phyloP scores from a whole-genome alignment of 2,797 vertebrate genomes.

The Trachurus trachurus region DNA sequence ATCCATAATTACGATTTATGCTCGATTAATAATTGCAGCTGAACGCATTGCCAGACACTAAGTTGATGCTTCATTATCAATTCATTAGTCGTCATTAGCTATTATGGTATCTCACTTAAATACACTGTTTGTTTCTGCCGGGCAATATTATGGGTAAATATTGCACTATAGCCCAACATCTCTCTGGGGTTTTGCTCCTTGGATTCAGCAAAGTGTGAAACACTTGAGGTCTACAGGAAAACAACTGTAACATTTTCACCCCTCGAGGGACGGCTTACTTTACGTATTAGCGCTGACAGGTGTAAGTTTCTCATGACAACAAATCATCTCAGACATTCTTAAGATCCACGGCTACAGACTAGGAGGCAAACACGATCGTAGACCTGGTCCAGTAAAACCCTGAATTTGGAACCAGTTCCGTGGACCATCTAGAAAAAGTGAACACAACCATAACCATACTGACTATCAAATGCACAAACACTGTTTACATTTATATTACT shows the following conservation, averaged over 20 bases:
- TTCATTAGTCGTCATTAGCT: slow-evolving; percentile 76
- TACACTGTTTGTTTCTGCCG: slow-evolving; percentile 44
- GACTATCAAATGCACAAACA: neutral
- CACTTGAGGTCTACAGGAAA: slow-evolving; percentile 50
- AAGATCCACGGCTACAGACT: slow-evolving; percentile 6
- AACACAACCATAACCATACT: neutral
- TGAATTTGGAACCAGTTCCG: neutral
- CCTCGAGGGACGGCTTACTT: slow-evolving; percentile 55
- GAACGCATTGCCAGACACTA: slow-evolving; percentile 48
- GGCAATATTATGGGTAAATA: slow-evolving; percentile 46
- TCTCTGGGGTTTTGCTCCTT: slow-evolving; percentile 43
- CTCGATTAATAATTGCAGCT: slow-evolving; percentile 79
- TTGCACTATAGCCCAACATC: slow-evolving; percentile 36
- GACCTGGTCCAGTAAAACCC: neutral
- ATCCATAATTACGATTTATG: slow-evolving; percentile 78
- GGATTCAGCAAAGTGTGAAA: slow-evolving; percentile 49
- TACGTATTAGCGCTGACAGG: slow-evolving; percentile 71
- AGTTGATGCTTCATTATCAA: slow-evolving; percentile 76
- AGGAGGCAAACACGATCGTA: slow-evolving; percentile 3
- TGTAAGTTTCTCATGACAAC: slow-evolving; percentile 52
- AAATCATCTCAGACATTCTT: slow-evolving; percentile 43
- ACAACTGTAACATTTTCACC: slow-evolving; percentile 65
- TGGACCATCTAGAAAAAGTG: neutral
- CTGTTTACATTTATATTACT: slow-evolving; percentile 9
- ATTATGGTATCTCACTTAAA: slow-evolving; percentile 57